Conservation (phyloP, 2,113 vertebrate species). For the Cavia porcellus region DNA sequence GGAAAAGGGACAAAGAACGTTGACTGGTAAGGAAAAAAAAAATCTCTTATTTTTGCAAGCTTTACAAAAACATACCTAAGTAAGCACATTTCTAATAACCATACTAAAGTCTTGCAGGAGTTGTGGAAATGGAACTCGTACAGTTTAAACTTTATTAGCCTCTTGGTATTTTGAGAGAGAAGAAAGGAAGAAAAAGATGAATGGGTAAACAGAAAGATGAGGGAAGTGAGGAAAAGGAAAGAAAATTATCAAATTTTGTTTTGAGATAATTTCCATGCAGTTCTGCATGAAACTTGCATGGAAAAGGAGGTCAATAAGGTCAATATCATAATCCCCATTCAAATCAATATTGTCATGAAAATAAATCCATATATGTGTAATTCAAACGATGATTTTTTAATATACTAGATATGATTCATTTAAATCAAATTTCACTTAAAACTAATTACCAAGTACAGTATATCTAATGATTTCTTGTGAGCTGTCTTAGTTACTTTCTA, state of each 20-base stretch:
- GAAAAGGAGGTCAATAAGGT: conserved; percentile 7
- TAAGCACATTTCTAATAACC: not conserved
- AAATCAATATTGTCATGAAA: not conserved
- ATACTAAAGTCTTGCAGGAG: not conserved
- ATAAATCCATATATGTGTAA: not conserved
- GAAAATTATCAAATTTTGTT: conserved; percentile 11
- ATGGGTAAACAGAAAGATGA: not conserved
- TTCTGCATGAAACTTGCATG: not conserved
- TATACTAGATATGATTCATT: conserved; percentile 6
- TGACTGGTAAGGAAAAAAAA: not conserved
- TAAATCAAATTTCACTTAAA: conserved; percentile 24
- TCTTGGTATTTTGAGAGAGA: not conserved
- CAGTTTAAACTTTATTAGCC: conserved; percentile 14
- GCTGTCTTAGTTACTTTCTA: not conserved
- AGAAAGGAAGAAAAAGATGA: not conserved
- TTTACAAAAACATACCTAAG: conserved; percentile 43
- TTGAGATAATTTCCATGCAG: conserved; percentile 29
- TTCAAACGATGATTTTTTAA: conserved; percentile 30
- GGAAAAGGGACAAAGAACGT: not conserved
- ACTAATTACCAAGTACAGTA: not conserved
- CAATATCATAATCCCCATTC: not conserved
- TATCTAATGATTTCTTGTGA: conserved; percentile 17
- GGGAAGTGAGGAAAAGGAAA: not conserved
- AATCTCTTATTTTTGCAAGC: conserved; percentile 7
- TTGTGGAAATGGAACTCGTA: not conserved